Evolutionary conservation across 2,888 invertebrate genomes (phyloP).

Genomic region (Melikaiella ostensackeni): DNA sequence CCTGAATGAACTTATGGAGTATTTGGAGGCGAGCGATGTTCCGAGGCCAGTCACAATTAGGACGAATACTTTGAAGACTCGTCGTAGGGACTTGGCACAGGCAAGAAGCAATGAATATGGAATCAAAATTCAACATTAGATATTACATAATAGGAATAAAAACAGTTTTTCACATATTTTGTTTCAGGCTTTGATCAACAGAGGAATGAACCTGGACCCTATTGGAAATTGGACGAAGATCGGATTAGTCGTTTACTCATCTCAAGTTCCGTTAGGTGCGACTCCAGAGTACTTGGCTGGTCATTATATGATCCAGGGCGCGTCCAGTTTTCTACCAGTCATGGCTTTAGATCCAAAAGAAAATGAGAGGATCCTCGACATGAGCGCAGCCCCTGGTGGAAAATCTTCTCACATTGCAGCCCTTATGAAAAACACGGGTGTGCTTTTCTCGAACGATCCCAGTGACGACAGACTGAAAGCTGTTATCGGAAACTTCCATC

Average conservation of each 20-base stretch:
- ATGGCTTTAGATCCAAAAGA: slow-evolving; percentile 99
- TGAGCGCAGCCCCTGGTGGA: slow-evolving; percentile 99
- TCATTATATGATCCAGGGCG: slow-evolving; percentile 97
- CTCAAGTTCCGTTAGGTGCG: slow-evolving; percentile 97
- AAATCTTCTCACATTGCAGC: slow-evolving; percentile 99
- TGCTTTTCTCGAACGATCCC: slow-evolving; percentile 96
- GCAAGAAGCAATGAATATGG: slow-evolving; percentile 65
- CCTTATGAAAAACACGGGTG: slow-evolving; percentile 98
- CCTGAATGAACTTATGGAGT: slow-evolving; percentile 91
- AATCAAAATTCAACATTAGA: neutral
- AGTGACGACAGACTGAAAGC: slow-evolving; percentile 94
- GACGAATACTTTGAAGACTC: slow-evolving; percentile 95
- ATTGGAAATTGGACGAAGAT: slow-evolving; percentile 99
- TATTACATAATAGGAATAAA: neutral
- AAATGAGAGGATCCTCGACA: slow-evolving; percentile 95
- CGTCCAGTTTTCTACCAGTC: slow-evolving; percentile 97
- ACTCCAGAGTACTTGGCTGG: slow-evolving; percentile 99
- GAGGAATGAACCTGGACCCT: slow-evolving; percentile 99
- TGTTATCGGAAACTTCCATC: slow-evolving; percentile 96
- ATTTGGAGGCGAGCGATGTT: slow-evolving; percentile 97
- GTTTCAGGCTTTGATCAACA: slow-evolving; percentile 88
- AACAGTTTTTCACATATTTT: neutral
- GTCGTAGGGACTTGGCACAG: slow-evolving; percentile 95
- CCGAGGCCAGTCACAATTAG: slow-evolving; percentile 96
- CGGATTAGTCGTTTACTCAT: slow-evolving; percentile 96